phyloP scores from a whole-genome alignment of 1,140 invertebrate species.

The Drosophila biarmipes region DNA sequence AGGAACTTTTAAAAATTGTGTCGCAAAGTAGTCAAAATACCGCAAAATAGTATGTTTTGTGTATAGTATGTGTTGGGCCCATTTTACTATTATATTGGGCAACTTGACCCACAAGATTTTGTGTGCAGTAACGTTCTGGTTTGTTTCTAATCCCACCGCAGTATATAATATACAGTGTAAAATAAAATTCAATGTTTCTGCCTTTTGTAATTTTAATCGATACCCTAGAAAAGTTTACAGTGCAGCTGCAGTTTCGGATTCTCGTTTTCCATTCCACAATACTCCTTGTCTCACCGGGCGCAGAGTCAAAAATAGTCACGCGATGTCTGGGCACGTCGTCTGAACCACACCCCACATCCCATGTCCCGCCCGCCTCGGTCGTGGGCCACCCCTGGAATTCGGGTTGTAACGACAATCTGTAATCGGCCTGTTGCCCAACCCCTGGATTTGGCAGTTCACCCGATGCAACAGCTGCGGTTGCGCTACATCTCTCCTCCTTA shows the following conservation, averaged over 20 bases:
- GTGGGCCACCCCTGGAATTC: conserved; percentile 10
- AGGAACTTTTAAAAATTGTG: no score
- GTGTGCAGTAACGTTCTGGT: no score
- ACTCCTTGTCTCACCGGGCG: not conserved
- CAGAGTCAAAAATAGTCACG: conserved; percentile 65
- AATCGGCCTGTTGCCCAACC: conserved; percentile 40
- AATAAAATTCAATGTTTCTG: no score
- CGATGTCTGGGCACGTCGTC: conserved; percentile 45
- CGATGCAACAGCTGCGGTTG: conserved; percentile 34
- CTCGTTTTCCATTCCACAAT: conserved; percentile 9
- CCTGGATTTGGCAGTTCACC: conserved; percentile 24
- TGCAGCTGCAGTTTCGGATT: conserved; percentile 21
- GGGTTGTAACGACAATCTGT: conserved; percentile 27
- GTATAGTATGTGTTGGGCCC: no score
- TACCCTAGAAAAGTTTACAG: not conserved
- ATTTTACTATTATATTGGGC: no score
- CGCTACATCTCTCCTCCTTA: not conserved
- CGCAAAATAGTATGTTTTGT: no score
- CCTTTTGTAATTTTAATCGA: not conserved
- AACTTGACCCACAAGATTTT: no score
- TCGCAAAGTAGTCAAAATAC: no score
- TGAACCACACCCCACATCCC: conserved; percentile 3
- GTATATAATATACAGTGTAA: no score
- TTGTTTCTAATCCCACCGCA: no score
- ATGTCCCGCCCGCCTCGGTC: not conserved